These are phyloP conservation scores for Amazona finschi DNA, from an alignment of 2,797 vertebrate genomes.

Conservation along the genomic window DNA sequence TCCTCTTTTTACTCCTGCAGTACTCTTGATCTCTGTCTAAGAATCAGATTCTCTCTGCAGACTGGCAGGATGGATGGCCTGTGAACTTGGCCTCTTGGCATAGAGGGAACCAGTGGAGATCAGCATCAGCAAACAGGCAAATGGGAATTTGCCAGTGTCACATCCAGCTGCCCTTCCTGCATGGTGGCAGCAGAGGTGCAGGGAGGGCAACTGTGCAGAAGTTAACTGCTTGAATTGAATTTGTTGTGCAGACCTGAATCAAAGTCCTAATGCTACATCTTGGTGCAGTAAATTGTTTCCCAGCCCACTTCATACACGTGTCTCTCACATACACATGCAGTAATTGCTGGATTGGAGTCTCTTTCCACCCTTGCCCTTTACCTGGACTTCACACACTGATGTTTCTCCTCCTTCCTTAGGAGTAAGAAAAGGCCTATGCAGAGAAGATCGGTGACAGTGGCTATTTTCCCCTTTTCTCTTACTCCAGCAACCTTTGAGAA, in stretches of 20 bases:
- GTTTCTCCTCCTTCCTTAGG: not conserved
- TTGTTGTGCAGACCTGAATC: not conserved
- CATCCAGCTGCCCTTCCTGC: not conserved
- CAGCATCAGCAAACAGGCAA: not conserved
- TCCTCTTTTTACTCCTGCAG: not conserved
- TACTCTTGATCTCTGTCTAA: not conserved
- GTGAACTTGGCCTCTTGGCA: not conserved
- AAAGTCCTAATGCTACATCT: not conserved
- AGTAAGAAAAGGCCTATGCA: not conserved
- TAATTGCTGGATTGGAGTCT: not conserved
- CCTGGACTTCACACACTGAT: not conserved
- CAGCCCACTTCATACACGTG: not conserved
- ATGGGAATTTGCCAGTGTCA: not conserved
- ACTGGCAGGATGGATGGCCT: not conserved
- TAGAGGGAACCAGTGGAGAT: not conserved
- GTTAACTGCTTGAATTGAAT: not conserved
- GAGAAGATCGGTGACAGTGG: not conserved
- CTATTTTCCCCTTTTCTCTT: not conserved
- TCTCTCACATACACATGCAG: not conserved
- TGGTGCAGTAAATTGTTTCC: not conserved
- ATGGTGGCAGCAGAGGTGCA: not conserved
- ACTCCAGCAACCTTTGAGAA: not conserved
- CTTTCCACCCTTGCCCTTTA: not conserved
- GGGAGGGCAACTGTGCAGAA: not conserved
- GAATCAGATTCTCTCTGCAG: not conserved